Evolutionary conservation across 2,113 vertebrate species (phyloP).

Genomic region (Tetrax tetrax): DNA sequence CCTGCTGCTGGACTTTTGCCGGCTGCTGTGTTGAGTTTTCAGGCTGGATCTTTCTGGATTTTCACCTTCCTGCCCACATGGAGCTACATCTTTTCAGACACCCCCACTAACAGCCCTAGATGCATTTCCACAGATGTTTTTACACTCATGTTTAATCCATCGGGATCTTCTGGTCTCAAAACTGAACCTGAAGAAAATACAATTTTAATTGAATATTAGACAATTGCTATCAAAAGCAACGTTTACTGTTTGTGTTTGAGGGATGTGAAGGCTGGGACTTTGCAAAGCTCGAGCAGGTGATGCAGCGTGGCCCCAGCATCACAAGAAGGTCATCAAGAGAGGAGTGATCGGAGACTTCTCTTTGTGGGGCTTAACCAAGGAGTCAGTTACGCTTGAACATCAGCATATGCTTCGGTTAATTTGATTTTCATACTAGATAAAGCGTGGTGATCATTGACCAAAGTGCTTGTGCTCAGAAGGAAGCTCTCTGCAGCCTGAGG

Average conservation of each 20-base stretch:
- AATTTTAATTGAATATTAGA: background rate
- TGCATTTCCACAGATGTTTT: background rate
- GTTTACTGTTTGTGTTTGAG: background rate
- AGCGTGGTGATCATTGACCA: background rate
- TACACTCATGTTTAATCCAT: background rate
- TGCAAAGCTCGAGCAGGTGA: background rate
- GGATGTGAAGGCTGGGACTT: background rate
- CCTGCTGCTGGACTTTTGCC: background rate
- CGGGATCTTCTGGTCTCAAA: background rate
- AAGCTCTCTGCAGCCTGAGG: background rate
- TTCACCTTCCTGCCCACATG: background rate
- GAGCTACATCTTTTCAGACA: background rate
- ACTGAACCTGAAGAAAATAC: background rate
- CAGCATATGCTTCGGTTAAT: background rate
- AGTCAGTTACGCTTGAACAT: background rate
- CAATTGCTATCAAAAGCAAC: background rate
- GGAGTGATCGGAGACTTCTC: background rate
- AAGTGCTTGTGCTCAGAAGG: background rate
- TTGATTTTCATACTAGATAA: constrained; percentile 10
- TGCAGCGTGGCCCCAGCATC: background rate
- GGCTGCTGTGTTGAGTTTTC: background rate
- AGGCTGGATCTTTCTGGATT: background rate
- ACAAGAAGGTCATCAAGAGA: background rate
- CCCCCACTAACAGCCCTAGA: background rate
- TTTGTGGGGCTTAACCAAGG: background rate